A percentile compares a stretch with the other conserved stretches of the same genome.
Conservation (phyloP, 2,113 vertebrate genomes). For the Toxotes jaculatrix region DNA sequence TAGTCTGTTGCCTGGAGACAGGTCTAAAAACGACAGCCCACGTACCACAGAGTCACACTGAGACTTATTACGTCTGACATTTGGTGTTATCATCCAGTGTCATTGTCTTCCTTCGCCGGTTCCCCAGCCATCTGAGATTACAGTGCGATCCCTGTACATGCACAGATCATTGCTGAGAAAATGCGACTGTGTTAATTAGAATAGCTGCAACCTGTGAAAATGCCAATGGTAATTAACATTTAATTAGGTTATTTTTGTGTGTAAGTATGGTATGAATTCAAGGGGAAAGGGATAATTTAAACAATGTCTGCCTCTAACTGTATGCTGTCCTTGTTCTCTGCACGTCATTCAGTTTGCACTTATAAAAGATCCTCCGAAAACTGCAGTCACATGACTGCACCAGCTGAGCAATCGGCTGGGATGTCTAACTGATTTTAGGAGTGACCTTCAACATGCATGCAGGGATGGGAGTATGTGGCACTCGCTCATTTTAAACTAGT, state of each 20-base stretch:
- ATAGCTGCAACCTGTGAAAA: not conserved
- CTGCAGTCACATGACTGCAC: not conserved
- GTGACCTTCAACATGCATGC: not conserved
- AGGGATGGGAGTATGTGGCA: not conserved
- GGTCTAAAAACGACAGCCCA: conserved; percentile 63
- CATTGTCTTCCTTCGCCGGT: conserved; percentile 47
- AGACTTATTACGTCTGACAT: conserved; percentile 76
- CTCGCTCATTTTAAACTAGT: not conserved
- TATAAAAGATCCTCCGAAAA: not conserved
- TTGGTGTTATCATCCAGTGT: conserved; percentile 55
- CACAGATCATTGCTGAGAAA: not conserved
- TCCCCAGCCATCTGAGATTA: conserved; percentile 12
- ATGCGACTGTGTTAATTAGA: not conserved
- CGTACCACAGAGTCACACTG: conserved; percentile 56
- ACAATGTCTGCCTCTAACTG: not conserved
- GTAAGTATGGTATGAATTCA: not conserved
- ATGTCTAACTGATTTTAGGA: not conserved
- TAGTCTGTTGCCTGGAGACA: conserved; percentile 73
- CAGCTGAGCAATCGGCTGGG: not conserved
- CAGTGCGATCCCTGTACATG: not conserved
- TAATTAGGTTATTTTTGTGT: not conserved
- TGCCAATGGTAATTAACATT: not conserved
- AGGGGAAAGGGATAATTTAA: not conserved
- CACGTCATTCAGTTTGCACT: not conserved
- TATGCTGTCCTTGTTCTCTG: not conserved